These are phyloP conservation scores for Sterrhoptilus dennistouni DNA, from an alignment of 2,113 vertebrate species.

Conservation along the genomic window DNA sequence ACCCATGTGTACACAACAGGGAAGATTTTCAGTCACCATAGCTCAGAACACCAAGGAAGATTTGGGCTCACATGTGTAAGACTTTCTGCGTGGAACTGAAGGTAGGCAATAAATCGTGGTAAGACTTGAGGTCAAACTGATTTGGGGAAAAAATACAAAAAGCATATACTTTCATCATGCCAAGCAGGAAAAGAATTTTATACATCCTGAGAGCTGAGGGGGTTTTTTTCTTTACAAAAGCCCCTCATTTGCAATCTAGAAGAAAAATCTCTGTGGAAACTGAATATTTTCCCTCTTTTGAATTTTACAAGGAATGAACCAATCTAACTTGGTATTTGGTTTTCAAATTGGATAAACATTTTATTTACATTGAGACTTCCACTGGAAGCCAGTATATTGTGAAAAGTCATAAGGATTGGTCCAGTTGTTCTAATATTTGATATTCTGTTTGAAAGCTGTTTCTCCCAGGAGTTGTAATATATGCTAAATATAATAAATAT, in stretches of 20 bases:
- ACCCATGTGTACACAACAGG: neutral
- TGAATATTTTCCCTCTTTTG: neutral
- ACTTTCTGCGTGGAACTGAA: neutral
- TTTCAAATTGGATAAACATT: neutral
- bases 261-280: neutral
- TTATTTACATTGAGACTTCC: neutral
- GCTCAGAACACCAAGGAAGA: neutral
- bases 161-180: neutral
- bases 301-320: neutral
- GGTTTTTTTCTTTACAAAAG: neutral
- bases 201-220: neutral
- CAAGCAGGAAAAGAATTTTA: neutral
- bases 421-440: neutral
- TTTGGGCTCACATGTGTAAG: neutral
- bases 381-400: neutral
- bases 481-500: neutral
- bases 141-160: neutral
- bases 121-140: neutral
- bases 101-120: neutral
- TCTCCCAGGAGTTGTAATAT: neutral
- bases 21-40: neutral
- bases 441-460: neutral
- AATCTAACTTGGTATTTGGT: neutral
- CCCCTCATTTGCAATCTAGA: neutral
- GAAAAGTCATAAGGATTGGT: neutral